Percentiles rank a stretch among this genome's conserved stretches.
phyloP scores from a whole-genome alignment of 2,888 invertebrate species.

The Ferrisia virgata region DNA sequence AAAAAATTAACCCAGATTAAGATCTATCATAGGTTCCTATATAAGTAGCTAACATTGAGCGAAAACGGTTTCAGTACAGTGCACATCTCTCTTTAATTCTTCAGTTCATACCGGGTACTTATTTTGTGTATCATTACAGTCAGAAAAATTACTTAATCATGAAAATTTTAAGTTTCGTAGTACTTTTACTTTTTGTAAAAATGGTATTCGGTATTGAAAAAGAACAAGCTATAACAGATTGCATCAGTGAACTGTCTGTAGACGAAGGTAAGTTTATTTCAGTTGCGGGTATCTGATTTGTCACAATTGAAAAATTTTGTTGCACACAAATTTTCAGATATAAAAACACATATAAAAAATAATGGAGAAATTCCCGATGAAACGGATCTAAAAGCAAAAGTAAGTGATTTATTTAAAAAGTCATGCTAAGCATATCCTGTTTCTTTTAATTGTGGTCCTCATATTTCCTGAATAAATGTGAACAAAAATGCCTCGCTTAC shows the following conservation, averaged over 20 bases:
- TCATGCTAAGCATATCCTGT: background rate
- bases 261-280: constrained; percentile 13
- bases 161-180: background rate
- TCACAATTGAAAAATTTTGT: too few relatives aligned
- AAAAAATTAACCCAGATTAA: background rate
- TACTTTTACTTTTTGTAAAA: background rate
- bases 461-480: too few relatives aligned
- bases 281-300: too few relatives aligned
- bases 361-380: constrained; percentile 29
- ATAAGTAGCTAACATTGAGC: background rate
- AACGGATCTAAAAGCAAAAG: constrained; percentile 2
- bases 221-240: background rate
- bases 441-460: too few relatives aligned
- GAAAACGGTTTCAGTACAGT: background rate
- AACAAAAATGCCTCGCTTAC: too few relatives aligned
- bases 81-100: background rate
- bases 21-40: background rate
- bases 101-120: background rate
- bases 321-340: background rate
- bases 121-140: background rate
- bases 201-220: background rate
- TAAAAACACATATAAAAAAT: background rate
- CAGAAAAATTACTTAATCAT: background rate
- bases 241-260: background rate
- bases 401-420: background rate